Percentiles rank a stretch among this genome's conserved stretches.
Evolutionary conservation across 1,140 invertebrate species (phyloP).

Genomic region (Cydia strobilella): DNA sequence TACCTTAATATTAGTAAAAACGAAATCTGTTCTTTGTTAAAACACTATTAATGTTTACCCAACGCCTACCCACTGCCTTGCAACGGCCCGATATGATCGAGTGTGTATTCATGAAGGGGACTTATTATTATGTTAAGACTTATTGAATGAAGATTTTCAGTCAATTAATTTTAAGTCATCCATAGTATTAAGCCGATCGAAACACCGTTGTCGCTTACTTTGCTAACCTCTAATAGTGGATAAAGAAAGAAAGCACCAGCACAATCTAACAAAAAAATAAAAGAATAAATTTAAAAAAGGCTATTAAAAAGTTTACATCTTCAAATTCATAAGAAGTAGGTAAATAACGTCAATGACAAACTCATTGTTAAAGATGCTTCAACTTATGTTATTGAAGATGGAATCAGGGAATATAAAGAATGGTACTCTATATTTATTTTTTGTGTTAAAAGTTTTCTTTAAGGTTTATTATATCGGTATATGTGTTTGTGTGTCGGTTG

Average conservation of each 20-base stretch:
- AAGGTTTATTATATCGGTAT: conserved; percentile 56
- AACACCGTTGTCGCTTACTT: conserved; percentile 64
- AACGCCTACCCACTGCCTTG: conserved; percentile 12
- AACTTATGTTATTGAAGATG: neutral
- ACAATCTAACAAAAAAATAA: conserved; percentile 59
- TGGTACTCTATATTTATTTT: conserved; percentile 54
- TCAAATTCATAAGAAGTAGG: neutral
- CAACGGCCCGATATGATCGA: conserved; percentile 12
- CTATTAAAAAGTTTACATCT: conserved; percentile 41
- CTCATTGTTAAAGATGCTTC: neutral
- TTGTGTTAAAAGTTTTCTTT: conserved; percentile 62
- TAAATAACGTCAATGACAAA: neutral
- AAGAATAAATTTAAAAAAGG: conserved; percentile 45
- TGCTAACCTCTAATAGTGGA: conserved; percentile 60
- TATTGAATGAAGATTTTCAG: conserved; percentile 62
- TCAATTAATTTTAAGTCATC: conserved; percentile 80
- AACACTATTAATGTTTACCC: conserved; percentile 2
- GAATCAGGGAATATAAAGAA: conserved; percentile 34
- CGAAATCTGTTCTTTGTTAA: neutral
- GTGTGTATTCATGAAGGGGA: neutral
- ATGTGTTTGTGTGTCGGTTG: conserved; percentile 59
- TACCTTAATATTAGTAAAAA: conserved; percentile 35
- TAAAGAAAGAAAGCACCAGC: conserved; percentile 66
- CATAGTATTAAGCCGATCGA: conserved; percentile 65
- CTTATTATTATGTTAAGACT: conserved; percentile 1